phyloP scores from a whole-genome alignment of 2,888 invertebrate species.

The Synergus laeviventris region DNA sequence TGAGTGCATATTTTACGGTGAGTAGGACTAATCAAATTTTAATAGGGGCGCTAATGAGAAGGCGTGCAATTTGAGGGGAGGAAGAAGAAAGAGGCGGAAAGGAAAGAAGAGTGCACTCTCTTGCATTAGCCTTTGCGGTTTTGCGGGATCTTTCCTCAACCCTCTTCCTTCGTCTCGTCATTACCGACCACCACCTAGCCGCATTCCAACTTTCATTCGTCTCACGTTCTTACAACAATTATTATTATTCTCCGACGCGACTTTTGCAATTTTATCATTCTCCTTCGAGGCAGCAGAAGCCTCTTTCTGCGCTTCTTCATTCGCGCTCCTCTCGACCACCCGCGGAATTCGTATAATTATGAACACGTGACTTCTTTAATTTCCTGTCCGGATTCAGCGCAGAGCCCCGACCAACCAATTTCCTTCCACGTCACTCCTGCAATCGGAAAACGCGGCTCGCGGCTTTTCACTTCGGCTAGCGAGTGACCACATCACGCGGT shows the following conservation, averaged over 20 bases:
- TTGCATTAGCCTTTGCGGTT: conserved; percentile 67
- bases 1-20: conserved; percentile 48
- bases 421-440: conserved; percentile 57
- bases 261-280: conserved; percentile 62
- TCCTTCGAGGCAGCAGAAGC: conserved; percentile 32
- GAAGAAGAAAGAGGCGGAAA: conserved; percentile 22
- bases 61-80: conserved; percentile 45
- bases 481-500: conserved; percentile 8
- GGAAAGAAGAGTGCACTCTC: conserved; percentile 46
- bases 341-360: conserved; percentile 70
- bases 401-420: conserved; percentile 56
- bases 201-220: conserved; percentile 65
- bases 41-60: conserved; percentile 73
- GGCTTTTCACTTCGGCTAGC: conserved; percentile 15
- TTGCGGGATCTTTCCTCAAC: conserved; percentile 47
- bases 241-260: conserved; percentile 62
- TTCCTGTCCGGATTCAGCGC: conserved; percentile 63
- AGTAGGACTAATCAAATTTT: conserved; percentile 71
- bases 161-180: conserved; percentile 31
- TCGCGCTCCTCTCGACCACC: conserved; percentile 22
- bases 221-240: conserved; percentile 70
- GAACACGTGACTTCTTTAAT: conserved; percentile 73
- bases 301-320: background rate
- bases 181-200: conserved; percentile 38
- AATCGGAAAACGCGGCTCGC: conserved; percentile 20